These are phyloP conservation scores for Galeopterus variegatus DNA, from an alignment of 2,113 vertebrate genomes.

Conservation along the genomic window DNA sequence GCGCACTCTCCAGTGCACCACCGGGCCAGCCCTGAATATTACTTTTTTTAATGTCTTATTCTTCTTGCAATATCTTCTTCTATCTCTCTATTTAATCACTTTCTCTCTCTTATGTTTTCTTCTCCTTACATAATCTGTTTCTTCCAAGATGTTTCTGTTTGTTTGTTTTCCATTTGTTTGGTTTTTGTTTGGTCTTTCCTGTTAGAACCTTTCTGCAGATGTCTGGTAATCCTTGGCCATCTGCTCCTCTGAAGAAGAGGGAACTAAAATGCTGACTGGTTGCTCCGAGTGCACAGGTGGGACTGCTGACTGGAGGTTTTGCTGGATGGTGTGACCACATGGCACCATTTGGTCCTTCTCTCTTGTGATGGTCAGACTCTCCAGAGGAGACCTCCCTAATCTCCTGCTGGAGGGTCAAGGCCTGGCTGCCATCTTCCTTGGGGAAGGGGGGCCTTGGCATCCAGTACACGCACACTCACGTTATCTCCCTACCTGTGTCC, in stretches of 20 bases:
- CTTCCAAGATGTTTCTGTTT: conserved; percentile 48
- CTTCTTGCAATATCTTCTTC: neutral
- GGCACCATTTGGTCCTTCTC: neutral
- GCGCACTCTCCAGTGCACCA: too few species aligned
- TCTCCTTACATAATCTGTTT: conserved; percentile 15
- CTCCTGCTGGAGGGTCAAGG: neutral
- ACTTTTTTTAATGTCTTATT: neutral
- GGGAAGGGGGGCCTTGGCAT: neutral
- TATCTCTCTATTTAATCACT: neutral
- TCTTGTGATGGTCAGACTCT: neutral
- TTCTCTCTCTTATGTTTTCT: conserved; percentile 29
- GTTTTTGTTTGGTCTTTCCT: conserved; percentile 62
- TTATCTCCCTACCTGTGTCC: neutral
- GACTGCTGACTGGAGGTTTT: neutral
- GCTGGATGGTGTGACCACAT: neutral
- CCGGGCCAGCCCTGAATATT: too few species aligned
- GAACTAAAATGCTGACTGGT: neutral
- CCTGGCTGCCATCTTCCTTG: neutral
- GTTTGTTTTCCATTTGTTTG: neutral
- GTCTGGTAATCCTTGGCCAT: conserved; percentile 67
- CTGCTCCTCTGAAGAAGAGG: conserved; percentile 61
- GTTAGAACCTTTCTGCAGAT: conserved; percentile 65
- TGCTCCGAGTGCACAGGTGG: neutral
- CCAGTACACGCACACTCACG: neutral
- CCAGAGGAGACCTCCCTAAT: neutral